phyloP scores from a whole-genome alignment of 2,113 vertebrate genomes.

The Anolis sagrei region DNA sequence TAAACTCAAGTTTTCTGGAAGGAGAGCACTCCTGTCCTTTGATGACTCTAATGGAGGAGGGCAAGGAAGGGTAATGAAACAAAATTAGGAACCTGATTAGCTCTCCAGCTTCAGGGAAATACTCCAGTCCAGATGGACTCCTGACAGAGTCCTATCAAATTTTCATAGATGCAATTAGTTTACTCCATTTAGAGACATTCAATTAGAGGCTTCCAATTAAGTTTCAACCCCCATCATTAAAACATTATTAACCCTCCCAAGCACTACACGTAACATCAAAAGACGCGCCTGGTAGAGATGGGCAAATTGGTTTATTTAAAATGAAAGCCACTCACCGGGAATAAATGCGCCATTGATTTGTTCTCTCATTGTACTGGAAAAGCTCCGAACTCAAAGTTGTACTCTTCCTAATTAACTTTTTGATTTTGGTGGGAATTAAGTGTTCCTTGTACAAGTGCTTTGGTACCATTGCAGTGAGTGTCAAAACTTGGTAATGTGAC shows the following conservation, averaged over 20 bases:
- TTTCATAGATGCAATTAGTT: constrained; percentile 67
- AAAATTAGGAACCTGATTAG: constrained; percentile 63
- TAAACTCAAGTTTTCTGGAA: constrained; percentile 22
- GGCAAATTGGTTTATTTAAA: constrained; percentile 43
- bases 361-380: background rate
- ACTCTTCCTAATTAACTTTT: background rate
- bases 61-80: constrained; percentile 55
- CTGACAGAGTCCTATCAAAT: constrained; percentile 65
- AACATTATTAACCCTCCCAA: constrained; percentile 58
- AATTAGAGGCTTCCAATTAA: constrained; percentile 63
- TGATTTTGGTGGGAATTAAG: no score
- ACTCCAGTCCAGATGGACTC: constrained; percentile 55
- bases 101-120: constrained; percentile 44
- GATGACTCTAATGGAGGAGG: background rate
- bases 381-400: no score
- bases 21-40: constrained; percentile 32
- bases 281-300: constrained; percentile 36
- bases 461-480: no score
- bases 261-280: constrained; percentile 37
- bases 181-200: constrained; percentile 55
- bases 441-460: no score
- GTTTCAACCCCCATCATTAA: constrained; percentile 41
- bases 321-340: constrained; percentile 30
- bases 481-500: no score
- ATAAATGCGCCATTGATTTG: background rate